Percentiles rank a stretch among this genome's conserved stretches.
Evolutionary conservation across 1,140 invertebrate genomes (phyloP).

Genomic region (Eriosoma lanigerum): DNA sequence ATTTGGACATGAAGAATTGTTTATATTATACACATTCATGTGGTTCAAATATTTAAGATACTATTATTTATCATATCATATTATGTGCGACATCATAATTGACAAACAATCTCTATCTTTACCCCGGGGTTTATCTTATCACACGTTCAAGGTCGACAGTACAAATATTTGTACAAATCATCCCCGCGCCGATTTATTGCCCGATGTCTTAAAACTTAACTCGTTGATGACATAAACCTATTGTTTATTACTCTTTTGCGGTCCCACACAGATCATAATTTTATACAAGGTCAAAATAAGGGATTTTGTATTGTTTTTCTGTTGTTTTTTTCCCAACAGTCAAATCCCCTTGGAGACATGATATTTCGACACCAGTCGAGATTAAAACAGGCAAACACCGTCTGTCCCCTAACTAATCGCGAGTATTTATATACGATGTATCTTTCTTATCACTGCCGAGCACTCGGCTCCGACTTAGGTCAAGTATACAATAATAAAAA

Average conservation of each 20-base stretch:
- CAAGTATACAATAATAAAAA: background rate
- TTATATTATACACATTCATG: too few relatives aligned
- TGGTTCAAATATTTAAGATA: too few relatives aligned
- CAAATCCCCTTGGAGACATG: conserved; percentile 27
- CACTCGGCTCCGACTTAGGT: background rate
- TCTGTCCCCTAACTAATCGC: background rate
- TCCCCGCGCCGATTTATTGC: conserved; percentile 36
- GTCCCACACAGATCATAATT: background rate
- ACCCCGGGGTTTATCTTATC: conserved; percentile 15
- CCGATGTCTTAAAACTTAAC: background rate
- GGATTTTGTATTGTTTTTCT: conserved; percentile 24
- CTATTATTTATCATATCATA: background rate
- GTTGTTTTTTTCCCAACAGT: background rate
- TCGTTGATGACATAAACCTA: conserved; percentile 6
- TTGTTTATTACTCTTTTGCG: conserved; percentile 36
- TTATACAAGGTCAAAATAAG: background rate
- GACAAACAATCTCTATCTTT: conserved; percentile 19
- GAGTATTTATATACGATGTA: background rate
- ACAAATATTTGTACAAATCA: conserved; percentile 51
- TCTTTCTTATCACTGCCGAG: conserved; percentile 3
- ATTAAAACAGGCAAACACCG: conserved; percentile 33
- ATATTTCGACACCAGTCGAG: conserved; percentile 33
- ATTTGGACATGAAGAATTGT: too few relatives aligned
- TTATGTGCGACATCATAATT: background rate
- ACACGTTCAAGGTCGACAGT: conserved; percentile 20